A percentile compares a stretch with the other conserved stretches of the same genome.
Conservation (phyloP, 1,140 invertebrate species). For the Hirudo medicinalis region DNA sequence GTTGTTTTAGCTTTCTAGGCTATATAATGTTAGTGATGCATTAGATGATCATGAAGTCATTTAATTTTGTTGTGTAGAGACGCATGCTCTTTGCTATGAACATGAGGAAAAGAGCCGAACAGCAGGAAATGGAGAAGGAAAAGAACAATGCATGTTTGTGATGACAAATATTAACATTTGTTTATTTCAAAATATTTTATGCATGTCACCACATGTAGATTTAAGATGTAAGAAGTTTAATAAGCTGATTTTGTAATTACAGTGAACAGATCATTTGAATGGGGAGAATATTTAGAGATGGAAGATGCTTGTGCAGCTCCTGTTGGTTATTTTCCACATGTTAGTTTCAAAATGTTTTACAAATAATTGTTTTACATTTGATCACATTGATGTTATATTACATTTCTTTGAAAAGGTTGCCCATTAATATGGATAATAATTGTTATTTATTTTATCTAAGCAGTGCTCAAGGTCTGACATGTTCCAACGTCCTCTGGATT, state of each 20-base stretch:
- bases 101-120: slow-evolving; percentile 12
- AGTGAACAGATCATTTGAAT: slow-evolving; percentile 19
- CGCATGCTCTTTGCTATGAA: neutral
- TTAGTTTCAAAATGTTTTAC: slow-evolving; percentile 17
- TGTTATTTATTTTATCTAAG: slow-evolving; percentile 19
- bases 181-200: neutral
- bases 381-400: too few relatives aligned
- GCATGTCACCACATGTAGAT: too few relatives aligned
- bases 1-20: too few relatives aligned
- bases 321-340: slow-evolving; percentile 21
- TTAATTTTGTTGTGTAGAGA: neutral
- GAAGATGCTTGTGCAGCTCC: slow-evolving; percentile 14
- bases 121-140: neutral
- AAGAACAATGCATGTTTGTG: slow-evolving; percentile 1
- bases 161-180: neutral
- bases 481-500: slow-evolving; percentile 81
- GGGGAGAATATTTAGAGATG: slow-evolving; percentile 17
- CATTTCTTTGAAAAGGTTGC: too few relatives aligned
- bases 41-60: too few relatives aligned
- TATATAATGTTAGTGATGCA: too few relatives aligned
- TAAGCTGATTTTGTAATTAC: neutral
- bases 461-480: slow-evolving; percentile 73
- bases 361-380: neutral
- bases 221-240: neutral
- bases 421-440: neutral